Conservation (phyloP, 2,113 vertebrate species). For the Marmota monax region DNA sequence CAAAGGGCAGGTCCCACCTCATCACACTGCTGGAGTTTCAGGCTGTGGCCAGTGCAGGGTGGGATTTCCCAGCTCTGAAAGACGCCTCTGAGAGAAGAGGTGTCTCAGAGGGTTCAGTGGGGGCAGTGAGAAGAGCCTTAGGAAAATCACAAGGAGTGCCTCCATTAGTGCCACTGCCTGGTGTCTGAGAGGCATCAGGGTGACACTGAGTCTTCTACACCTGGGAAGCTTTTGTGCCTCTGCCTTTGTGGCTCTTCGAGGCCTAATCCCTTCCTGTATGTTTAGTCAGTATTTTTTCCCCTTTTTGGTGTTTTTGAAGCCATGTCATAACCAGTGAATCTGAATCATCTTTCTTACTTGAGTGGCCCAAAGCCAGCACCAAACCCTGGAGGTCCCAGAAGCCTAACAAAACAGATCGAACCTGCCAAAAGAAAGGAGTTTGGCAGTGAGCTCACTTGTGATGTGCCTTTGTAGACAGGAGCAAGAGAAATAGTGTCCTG, state of each 20-base stretch:
- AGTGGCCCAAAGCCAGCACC: slow-evolving; percentile 71
- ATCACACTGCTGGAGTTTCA: slow-evolving; percentile 17
- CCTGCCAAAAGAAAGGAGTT: slow-evolving; percentile 39
- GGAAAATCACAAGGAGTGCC: neutral
- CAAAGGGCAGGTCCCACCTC: slow-evolving; percentile 53
- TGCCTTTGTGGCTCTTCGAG: slow-evolving; percentile 76
- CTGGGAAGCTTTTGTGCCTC: slow-evolving; percentile 67
- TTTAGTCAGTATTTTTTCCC: slow-evolving; percentile 83
- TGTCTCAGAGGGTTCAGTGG: neutral
- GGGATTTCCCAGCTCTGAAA: slow-evolving; percentile 35
- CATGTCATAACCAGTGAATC: slow-evolving; percentile 76
- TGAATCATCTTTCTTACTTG: slow-evolving; percentile 60
- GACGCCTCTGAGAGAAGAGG: neutral
- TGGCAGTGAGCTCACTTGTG: neutral
- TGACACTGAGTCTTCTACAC: slow-evolving; percentile 52
- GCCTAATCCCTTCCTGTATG: slow-evolving; percentile 70
- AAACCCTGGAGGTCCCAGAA: slow-evolving; percentile 58
- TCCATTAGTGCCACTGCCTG: slow-evolving; percentile 66
- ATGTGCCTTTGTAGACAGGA: neutral
- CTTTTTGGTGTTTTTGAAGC: slow-evolving; percentile 82
- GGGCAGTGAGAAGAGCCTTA: neutral
- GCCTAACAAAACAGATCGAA: slow-evolving; percentile 25
- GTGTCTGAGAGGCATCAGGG: slow-evolving; percentile 60
- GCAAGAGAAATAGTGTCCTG: neutral
- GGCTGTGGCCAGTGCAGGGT: neutral